Percentiles rank a stretch among this genome's conserved stretches.
Conservation (phyloP, 1,140 invertebrate genomes). For the Arion vulgaris region DNA sequence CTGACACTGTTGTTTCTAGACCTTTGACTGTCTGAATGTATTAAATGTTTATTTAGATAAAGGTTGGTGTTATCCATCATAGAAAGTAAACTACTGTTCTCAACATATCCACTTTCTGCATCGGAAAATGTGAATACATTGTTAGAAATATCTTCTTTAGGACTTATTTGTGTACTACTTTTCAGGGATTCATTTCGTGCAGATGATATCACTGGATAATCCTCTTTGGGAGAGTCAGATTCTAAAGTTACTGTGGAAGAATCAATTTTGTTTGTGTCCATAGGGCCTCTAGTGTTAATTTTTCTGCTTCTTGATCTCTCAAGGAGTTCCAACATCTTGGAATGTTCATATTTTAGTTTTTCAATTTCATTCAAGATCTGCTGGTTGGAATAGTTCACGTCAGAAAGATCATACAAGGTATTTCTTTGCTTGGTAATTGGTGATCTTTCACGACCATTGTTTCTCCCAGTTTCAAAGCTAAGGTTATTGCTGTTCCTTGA, state of each 20-base stretch:
- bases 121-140: no score
- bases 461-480: not conserved
- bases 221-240: constrained; percentile 39
- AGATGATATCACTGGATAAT: constrained; percentile 42
- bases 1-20: not conserved
- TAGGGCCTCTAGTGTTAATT: not conserved
- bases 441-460: constrained; percentile 20
- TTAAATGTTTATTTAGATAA: no score
- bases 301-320: constrained; percentile 42
- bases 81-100: no score
- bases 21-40: no score
- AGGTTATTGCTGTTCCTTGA: not conserved
- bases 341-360: constrained; percentile 58
- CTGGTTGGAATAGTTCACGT: not conserved
- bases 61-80: no score
- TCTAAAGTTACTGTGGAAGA: not conserved
- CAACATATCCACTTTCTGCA: no score
- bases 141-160: not conserved
- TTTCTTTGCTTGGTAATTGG: constrained; percentile 16
- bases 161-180: constrained; percentile 9
- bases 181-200: constrained; percentile 12
- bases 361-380: constrained; percentile 52
- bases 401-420: not conserved
- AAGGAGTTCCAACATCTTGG: constrained; percentile 57
- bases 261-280: not conserved